Evolutionary conservation across 2,113 vertebrate genomes (phyloP).

Genomic region (Columba livia): DNA sequence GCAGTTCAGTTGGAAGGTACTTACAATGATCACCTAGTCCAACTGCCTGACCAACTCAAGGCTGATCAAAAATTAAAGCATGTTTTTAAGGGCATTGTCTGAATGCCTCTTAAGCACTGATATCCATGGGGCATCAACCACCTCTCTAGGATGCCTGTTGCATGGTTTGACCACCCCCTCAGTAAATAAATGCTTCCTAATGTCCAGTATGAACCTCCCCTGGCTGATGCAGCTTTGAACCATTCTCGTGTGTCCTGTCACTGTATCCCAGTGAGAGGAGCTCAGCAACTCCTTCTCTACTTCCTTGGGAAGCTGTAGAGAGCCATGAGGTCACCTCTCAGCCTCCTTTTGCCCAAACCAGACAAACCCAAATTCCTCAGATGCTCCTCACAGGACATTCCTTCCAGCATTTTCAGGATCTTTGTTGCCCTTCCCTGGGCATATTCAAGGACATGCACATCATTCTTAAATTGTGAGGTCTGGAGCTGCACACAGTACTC

Average conservation of each 20-base stretch:
- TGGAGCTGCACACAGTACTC: neutral
- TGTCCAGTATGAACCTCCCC: neutral
- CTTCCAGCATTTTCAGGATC: neutral
- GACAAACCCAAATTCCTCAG: neutral
- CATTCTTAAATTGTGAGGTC: neutral
- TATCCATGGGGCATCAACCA: neutral
- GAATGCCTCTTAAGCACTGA: neutral
- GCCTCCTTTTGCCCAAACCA: neutral
- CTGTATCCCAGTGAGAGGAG: neutral
- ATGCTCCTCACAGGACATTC: fast-evolving
- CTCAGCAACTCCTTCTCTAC: neutral
- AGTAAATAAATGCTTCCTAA: neutral
- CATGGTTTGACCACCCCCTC: neutral
- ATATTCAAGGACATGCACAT: neutral
- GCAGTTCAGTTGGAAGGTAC: neutral
- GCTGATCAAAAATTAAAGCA: neutral
- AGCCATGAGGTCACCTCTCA: neutral
- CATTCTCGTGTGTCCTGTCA: fast-evolving
- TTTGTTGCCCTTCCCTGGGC: neutral
- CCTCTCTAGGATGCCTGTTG: neutral
- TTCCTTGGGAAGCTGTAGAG: neutral
- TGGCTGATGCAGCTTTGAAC: neutral
- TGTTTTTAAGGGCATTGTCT: neutral
- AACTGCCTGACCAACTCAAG: neutral
- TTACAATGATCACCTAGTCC: neutral